These are phyloP conservation scores for Coenobita brevimanus DNA, from an alignment of 1,140 invertebrate genomes.

Conservation along the genomic window DNA sequence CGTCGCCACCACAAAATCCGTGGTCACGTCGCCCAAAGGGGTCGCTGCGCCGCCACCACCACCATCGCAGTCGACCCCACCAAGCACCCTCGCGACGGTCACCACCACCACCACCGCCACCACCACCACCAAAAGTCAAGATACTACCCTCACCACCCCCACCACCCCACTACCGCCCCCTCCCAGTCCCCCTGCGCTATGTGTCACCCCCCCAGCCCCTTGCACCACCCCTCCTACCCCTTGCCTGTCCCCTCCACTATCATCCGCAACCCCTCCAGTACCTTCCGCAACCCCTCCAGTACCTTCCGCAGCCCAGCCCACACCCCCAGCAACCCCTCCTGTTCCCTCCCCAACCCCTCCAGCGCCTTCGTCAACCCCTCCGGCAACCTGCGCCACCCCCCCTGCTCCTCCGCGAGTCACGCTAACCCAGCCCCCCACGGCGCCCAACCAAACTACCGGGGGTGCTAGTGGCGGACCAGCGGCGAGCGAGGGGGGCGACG, in stretches of 20 bases:
- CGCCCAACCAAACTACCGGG: not conserved
- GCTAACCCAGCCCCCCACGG: slow-evolving; percentile 14
- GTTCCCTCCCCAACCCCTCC: slow-evolving; percentile 3
- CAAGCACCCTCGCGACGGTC: not conserved
- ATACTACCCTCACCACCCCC: not conserved
- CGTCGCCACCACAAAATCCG: slow-evolving; percentile 4
- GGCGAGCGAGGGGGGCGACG: not conserved
- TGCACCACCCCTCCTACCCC: not conserved
- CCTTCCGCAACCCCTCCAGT: no score
- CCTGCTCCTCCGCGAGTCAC: not conserved
- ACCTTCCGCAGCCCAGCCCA: not conserved
- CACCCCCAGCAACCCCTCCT: not conserved
- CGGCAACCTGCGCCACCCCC: no score
- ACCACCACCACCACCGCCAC: not conserved
- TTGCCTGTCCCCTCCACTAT: not conserved
- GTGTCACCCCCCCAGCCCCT: slow-evolving; percentile 18
- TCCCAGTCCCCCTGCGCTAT: not conserved
- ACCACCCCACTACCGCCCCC: not conserved
- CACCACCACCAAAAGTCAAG: not conserved
- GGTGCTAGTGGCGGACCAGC: not conserved
- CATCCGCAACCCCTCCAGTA: not conserved
- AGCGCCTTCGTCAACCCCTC: not conserved
- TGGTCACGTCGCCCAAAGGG: not conserved
- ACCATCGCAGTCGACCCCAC: not conserved
- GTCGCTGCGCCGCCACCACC: not conserved